Percentiles rank a stretch among this genome's conserved stretches.
phyloP scores from a whole-genome alignment of 1,140 invertebrate genomes.

The Semibalanus balanoides region DNA sequence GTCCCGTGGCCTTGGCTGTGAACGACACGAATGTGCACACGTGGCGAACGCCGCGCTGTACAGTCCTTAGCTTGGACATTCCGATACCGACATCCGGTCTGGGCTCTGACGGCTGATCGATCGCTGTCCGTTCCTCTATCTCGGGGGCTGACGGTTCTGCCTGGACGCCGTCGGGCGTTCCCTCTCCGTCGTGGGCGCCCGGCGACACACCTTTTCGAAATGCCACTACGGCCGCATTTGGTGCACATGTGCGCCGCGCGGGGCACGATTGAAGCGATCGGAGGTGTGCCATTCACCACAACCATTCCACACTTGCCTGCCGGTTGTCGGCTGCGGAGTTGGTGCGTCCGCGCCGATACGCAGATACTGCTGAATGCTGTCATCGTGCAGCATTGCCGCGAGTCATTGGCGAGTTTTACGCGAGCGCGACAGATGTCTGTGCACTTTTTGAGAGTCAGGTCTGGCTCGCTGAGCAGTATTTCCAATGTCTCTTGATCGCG shows the following conservation, averaged over 20 bases:
- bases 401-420: neutral
- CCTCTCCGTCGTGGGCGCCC: neutral
- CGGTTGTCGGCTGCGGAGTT: no score
- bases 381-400: no score
- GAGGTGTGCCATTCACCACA: neutral
- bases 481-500: neutral
- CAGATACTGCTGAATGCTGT: neutral
- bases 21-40: neutral
- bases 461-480: neutral
- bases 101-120: neutral
- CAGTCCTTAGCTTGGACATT: neutral
- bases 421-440: neutral
- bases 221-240: neutral
- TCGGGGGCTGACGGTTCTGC: neutral
- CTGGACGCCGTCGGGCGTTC: neutral
- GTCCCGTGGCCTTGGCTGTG: neutral
- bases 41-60: neutral
- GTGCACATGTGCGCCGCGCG: neutral
- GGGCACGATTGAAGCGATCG: neutral
- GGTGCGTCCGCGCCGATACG: neutral
- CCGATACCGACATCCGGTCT: neutral
- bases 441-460: neutral
- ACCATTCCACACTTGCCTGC: neutral
- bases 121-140: neutral
- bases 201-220: constrained; percentile 6